phyloP scores from a whole-genome alignment of 2,797 vertebrate species.

The Helicolenus hilgendorfi region DNA sequence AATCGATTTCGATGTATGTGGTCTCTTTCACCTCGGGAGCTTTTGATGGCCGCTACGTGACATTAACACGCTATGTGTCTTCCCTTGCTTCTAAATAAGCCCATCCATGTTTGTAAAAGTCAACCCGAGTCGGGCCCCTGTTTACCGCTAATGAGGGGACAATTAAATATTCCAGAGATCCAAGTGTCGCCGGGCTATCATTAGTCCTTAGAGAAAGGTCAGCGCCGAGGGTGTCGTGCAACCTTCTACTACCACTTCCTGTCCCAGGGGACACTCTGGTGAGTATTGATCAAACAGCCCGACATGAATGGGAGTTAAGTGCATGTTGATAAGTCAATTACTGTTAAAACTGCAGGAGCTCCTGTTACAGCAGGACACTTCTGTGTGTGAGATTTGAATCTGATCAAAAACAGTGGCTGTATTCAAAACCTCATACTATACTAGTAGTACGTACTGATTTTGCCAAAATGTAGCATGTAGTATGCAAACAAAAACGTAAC shows the following conservation, averaged over 20 bases:
- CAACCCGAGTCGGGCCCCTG: not conserved
- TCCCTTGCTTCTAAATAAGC: slow-evolving; percentile 19
- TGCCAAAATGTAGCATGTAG: too few species aligned
- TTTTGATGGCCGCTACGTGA: slow-evolving; percentile 51
- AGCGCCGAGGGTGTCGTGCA: slow-evolving; percentile 54
- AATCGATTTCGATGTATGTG: not conserved
- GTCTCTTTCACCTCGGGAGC: slow-evolving; percentile 27
- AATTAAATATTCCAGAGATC: slow-evolving; percentile 58
- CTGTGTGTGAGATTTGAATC: not conserved
- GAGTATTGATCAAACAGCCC: slow-evolving; percentile 65
- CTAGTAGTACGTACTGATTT: too few species aligned
- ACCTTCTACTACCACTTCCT: slow-evolving; percentile 63
- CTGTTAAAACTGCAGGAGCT: not conserved
- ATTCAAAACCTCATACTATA: too few species aligned
- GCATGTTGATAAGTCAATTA: slow-evolving; percentile 21
- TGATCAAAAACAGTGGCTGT: not conserved
- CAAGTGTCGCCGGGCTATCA: slow-evolving; percentile 31
- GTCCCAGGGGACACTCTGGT: slow-evolving; percentile 22
- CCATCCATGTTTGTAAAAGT: slow-evolving; percentile 45
- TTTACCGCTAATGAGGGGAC: slow-evolving; percentile 59
- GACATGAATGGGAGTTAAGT: slow-evolving; percentile 15
- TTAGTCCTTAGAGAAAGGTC: slow-evolving; percentile 72
- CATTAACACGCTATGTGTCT: slow-evolving; percentile 29
- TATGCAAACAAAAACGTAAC: too few species aligned
- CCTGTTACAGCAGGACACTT: not conserved